Evolutionary conservation across 2,888 invertebrate species (phyloP).

Genomic region (Spodoptera exigua): DNA sequence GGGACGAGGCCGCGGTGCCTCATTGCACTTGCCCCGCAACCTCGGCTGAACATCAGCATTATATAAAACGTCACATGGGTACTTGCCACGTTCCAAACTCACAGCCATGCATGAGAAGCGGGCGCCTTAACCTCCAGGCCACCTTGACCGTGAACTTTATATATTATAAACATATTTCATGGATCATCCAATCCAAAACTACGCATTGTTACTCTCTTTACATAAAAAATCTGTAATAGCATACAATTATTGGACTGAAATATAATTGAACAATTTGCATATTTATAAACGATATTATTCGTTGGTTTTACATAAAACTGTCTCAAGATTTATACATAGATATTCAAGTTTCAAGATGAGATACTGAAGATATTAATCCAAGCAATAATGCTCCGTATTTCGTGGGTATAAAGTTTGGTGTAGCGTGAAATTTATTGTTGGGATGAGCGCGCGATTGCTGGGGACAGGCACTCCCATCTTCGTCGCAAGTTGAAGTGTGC

Average conservation of each 20-base stretch:
- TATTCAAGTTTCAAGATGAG: conserved; percentile 14
- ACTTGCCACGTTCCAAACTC: too few species aligned
- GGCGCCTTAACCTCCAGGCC: too few species aligned
- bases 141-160: too few species aligned
- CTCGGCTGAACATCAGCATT: too few species aligned
- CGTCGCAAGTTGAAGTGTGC: conserved; percentile 55
- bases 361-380: conserved; percentile 2
- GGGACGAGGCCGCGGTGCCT: too few species aligned
- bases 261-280: conserved; percentile 1
- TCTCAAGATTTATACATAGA: conserved; percentile 16
- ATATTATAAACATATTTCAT: too few species aligned
- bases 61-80: too few species aligned
- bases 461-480: conserved; percentile 48
- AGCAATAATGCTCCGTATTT: conserved; percentile 17
- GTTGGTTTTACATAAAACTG: conserved; percentile 22
- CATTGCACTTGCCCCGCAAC: too few species aligned
- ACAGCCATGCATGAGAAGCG: too few species aligned
- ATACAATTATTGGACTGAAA: neutral
- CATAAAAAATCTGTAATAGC: too few species aligned
- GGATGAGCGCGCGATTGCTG: conserved; percentile 37
- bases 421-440: conserved; percentile 15
- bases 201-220: too few species aligned
- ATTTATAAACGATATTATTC: conserved; percentile 2
- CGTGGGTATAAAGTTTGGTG: conserved; percentile 10
- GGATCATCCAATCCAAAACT: neutral